Percentiles rank a stretch among this genome's conserved stretches.
phyloP scores from a whole-genome alignment of 2,113 vertebrate species.

The Oreochromis spilurus region DNA sequence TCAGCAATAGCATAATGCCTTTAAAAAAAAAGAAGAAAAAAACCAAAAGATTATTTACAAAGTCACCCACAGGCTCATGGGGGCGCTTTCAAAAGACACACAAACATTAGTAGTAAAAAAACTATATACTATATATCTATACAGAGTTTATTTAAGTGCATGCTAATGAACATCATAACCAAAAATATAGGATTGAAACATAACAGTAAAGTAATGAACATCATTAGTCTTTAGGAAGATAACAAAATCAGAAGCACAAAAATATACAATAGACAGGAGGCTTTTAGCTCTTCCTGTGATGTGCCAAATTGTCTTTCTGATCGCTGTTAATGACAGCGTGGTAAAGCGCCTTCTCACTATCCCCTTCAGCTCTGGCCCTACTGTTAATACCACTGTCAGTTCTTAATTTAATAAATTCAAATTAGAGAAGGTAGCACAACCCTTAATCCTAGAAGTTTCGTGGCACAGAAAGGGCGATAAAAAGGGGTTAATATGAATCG shows the following conservation, averaged over 20 bases:
- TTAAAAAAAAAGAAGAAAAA: no score
- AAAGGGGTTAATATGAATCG: not conserved
- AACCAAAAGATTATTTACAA: not conserved
- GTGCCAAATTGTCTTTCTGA: not conserved
- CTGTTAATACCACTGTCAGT: not conserved
- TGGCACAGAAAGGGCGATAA: not conserved
- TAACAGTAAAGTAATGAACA: not conserved
- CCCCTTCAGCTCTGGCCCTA: not conserved
- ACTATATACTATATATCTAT: not conserved
- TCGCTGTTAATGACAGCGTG: not conserved
- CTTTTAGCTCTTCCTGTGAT: not conserved
- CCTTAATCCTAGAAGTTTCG: not conserved
- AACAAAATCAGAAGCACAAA: not conserved
- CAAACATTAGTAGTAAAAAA: not conserved
- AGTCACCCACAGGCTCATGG: not conserved
- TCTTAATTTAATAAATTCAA: not conserved
- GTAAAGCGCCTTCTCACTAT: not conserved
- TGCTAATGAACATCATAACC: not conserved
- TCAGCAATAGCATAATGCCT: not conserved
- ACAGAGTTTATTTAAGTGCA: not conserved
- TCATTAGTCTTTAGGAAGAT: not conserved
- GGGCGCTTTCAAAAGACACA: accelerated
- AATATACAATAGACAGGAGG: not conserved
- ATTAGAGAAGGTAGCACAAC: not conserved
- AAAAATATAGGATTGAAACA: not conserved